Evolutionary conservation across 2,888 invertebrate genomes (phyloP).

Genomic region (Calameuta idolon): DNA sequence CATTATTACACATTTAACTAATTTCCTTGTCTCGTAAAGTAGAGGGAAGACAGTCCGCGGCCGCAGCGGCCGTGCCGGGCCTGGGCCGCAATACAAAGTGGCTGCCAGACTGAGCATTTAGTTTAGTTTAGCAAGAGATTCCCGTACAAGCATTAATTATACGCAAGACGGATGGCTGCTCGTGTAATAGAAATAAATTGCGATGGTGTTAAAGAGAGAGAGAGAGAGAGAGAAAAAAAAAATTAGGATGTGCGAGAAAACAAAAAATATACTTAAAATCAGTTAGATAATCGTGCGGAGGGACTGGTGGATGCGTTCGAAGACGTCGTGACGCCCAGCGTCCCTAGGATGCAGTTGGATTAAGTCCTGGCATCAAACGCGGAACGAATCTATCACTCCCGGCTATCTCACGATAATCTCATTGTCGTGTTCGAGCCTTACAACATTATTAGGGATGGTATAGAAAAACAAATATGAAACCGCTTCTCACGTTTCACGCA

Average conservation of each 20-base stretch:
- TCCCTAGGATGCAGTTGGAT: neutral
- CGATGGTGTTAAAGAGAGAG: too few relatives aligned
- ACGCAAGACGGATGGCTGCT: neutral
- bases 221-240: neutral
- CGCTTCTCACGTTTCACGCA: conserved; percentile 40
- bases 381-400: conserved; percentile 13
- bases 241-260: neutral
- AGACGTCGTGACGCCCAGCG: neutral
- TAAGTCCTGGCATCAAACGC: conserved; percentile 7
- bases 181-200: neutral
- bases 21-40: conserved; percentile 62
- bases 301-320: neutral
- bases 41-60: conserved; percentile 42
- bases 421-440: conserved; percentile 40
- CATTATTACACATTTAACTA: conserved; percentile 62
- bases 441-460: conserved; percentile 41
- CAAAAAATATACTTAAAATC: neutral
- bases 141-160: conserved; percentile 19
- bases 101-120: neutral
- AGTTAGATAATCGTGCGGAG: neutral
- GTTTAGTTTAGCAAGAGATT: conserved; percentile 7
- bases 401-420: conserved; percentile 38
- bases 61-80: conserved; percentile 31
- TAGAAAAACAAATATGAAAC: conserved; percentile 40
- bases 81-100: conserved; percentile 15